These are phyloP conservation scores for Lordiphosa collinella DNA, from an alignment of 1,140 invertebrate species.

Conservation along the genomic window DNA sequence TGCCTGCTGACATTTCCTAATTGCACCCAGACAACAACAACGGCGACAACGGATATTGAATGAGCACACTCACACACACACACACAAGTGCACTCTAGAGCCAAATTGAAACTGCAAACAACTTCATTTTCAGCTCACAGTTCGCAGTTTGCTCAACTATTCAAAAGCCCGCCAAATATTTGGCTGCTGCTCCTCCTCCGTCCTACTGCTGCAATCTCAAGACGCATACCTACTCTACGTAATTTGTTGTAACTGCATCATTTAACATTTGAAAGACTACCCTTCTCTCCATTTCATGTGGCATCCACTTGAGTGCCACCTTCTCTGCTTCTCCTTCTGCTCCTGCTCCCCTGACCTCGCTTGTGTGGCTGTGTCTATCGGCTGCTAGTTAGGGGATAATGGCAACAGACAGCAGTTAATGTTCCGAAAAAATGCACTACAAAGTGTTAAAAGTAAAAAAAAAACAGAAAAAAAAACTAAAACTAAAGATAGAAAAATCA, in stretches of 20 bases:
- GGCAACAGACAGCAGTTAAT: constrained; percentile 69
- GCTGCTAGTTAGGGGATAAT: constrained; percentile 62
- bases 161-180: constrained; percentile 55
- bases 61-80: constrained; percentile 26
- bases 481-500: constrained; percentile 14
- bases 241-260: constrained; percentile 71
- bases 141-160: constrained; percentile 50
- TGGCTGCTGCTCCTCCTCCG: constrained; percentile 2
- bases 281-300: constrained; percentile 1
- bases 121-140: constrained; percentile 52
- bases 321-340: too few relatives aligned
- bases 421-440: constrained; percentile 61
- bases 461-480: not conserved
- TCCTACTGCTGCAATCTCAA: constrained; percentile 39
- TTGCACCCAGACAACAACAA: constrained; percentile 58
- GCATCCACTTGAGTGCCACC: not conserved
- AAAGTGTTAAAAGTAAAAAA: constrained; percentile 50
- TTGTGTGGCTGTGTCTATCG: constrained; percentile 50
- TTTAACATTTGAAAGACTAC: constrained; percentile 70
- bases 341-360: not conserved
- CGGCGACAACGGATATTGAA: constrained; percentile 66
- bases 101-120: constrained; percentile 65
- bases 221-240: constrained; percentile 44
- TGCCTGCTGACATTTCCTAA: constrained; percentile 57
- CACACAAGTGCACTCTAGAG: constrained; percentile 6